These are phyloP conservation scores for Cheumatopsyche charites DNA, from an alignment of 1,140 invertebrate species.

Conservation along the genomic window DNA sequence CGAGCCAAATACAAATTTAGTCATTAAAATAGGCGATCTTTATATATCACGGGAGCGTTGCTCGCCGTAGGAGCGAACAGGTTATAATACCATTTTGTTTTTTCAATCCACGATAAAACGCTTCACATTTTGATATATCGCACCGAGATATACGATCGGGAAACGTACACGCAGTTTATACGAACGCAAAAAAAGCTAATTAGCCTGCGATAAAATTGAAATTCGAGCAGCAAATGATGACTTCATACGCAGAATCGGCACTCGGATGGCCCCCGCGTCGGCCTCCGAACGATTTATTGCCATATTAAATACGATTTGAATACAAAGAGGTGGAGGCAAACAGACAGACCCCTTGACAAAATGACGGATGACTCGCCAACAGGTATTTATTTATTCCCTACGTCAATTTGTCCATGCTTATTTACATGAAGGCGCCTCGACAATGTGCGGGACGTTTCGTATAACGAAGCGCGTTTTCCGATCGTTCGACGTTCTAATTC, in stretches of 20 bases:
- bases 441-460: not conserved
- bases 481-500: too few species aligned
- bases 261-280: not conserved
- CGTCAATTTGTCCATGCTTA: slow-evolving; percentile 28
- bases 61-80: slow-evolving; percentile 1
- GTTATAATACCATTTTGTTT: not conserved
- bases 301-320: slow-evolving; percentile 28
- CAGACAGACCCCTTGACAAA: slow-evolving; percentile 21
- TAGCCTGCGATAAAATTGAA: slow-evolving; percentile 15
- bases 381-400: slow-evolving; percentile 18
- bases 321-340: slow-evolving; percentile 23
- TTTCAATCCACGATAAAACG: not conserved
- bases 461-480: too few species aligned
- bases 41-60: slow-evolving; percentile 11
- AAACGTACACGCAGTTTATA: too few species aligned
- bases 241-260: slow-evolving; percentile 8
- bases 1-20: slow-evolving; percentile 21
- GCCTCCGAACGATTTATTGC: slow-evolving; percentile 24
- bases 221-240: slow-evolving; percentile 20
- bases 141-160: too few species aligned
- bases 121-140: not conserved
- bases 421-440: slow-evolving; percentile 29
- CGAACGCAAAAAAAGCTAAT: slow-evolving; percentile 1
- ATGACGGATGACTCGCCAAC: slow-evolving; percentile 36
- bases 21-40: slow-evolving; percentile 15